These are phyloP conservation scores for Tetraneura akinire DNA, from an alignment of 1,140 invertebrate genomes.

Conservation along the genomic window DNA sequence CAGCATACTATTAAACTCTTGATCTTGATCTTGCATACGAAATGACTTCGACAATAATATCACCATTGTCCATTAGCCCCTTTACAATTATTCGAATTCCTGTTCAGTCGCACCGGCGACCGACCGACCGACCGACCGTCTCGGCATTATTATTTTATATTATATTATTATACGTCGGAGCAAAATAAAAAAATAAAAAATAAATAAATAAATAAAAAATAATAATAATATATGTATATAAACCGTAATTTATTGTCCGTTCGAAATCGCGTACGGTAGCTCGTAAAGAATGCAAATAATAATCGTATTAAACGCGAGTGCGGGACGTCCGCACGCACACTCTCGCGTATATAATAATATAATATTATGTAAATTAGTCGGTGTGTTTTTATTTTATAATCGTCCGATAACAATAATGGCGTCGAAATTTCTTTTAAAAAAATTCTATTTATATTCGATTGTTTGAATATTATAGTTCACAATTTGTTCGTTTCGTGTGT, in stretches of 20 bases:
- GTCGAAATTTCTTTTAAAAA: too few relatives aligned
- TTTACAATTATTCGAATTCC: constrained; percentile 47
- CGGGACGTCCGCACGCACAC: not conserved
- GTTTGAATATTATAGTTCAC: too few relatives aligned
- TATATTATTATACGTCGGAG: not conserved
- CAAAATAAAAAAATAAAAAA: constrained; percentile 11
- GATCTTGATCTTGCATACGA: constrained; percentile 50
- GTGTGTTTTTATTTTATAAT: too few relatives aligned
- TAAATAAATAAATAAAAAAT: not conserved
- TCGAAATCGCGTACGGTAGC: constrained; percentile 39
- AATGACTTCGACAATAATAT: constrained; percentile 51
- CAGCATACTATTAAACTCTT: constrained; percentile 48
- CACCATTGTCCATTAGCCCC: constrained; percentile 39
- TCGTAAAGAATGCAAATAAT: constrained; percentile 39
- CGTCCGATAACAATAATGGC: too few relatives aligned
- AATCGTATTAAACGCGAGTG: constrained; percentile 26
- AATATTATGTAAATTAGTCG: too few relatives aligned
- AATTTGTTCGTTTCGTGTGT: too few relatives aligned
- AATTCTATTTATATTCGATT: too few relatives aligned
- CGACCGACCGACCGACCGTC: not conserved
- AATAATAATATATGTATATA: not conserved
- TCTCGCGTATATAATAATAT: too few relatives aligned
- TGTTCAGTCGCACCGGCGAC: not conserved
- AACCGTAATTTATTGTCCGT: constrained; percentile 30
- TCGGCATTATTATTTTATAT: constrained; percentile 29